Conservation (phyloP, 2,797 vertebrate species). For the Phyllotis vaccarum region DNA sequence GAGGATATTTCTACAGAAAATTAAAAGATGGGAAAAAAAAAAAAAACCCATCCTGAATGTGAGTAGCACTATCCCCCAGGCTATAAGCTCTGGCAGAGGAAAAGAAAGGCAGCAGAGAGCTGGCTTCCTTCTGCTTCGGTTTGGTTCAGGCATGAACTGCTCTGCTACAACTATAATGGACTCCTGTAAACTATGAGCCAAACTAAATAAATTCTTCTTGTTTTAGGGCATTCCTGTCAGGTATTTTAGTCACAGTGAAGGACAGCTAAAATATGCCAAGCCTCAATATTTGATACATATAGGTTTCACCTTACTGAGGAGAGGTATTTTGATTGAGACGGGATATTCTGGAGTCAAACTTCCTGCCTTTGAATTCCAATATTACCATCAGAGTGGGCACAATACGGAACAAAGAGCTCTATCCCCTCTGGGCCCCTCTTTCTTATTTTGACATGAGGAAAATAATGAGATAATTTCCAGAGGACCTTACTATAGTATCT, state of each 20-base stretch:
- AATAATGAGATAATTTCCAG: conserved; percentile 49
- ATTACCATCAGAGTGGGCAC: background rate
- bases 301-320: conserved; percentile 9
- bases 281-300: conserved; percentile 2
- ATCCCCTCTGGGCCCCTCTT: background rate
- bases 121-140: background rate
- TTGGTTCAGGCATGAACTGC: background rate
- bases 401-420: background rate
- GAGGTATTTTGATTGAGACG: background rate
- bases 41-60: background rate
- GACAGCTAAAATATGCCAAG: background rate
- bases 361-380: conserved; percentile 4
- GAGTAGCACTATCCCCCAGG: background rate
- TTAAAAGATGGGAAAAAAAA: background rate
- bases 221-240: background rate
- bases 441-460: background rate
- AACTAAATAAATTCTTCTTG: background rate
- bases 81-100: background rate
- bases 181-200: background rate
- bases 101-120: background rate
- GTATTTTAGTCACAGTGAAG: background rate
- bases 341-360: background rate
- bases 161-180: background rate
- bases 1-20: background rate
- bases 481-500: background rate